A percentile compares a stretch with the other conserved stretches of the same genome.
phyloP scores from a whole-genome alignment of 2,888 invertebrate species.

The Hyppa rectilinea region DNA sequence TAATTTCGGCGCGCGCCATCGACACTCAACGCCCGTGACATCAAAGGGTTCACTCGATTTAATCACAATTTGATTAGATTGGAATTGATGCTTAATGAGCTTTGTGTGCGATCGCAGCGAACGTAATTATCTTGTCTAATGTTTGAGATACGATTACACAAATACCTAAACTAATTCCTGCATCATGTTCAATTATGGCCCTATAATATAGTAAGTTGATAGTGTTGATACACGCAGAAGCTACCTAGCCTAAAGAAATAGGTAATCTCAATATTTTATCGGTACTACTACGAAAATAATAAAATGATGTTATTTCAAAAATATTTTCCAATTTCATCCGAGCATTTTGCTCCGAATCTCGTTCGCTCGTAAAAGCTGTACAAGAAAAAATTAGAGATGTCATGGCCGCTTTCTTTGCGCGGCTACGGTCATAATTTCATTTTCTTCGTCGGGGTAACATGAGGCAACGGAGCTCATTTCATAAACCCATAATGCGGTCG shows the following conservation, averaged over 20 bases:
- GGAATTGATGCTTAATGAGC: slow-evolving; percentile 74
- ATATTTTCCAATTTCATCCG: slow-evolving; percentile 59
- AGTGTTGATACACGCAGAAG: neutral
- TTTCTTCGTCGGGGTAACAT: slow-evolving; percentile 85
- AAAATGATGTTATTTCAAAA: slow-evolving; percentile 57
- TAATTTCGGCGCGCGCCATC: slow-evolving; percentile 55
- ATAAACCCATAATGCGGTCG: slow-evolving; percentile 87
- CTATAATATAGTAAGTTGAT: slow-evolving; percentile 6
- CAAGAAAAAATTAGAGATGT: slow-evolving; percentile 76
- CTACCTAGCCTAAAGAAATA: neutral
- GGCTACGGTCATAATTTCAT: slow-evolving; percentile 86
- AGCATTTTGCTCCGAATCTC: slow-evolving; percentile 65
- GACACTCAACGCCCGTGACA: slow-evolving; percentile 57
- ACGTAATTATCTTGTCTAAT: slow-evolving; percentile 64
- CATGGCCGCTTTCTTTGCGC: slow-evolving; percentile 85
- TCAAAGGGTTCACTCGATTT: slow-evolving; percentile 76
- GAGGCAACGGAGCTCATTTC: slow-evolving; percentile 87
- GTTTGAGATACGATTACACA: slow-evolving; percentile 48
- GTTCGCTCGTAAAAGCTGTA: slow-evolving; percentile 66
- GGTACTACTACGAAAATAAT: slow-evolving; percentile 26
- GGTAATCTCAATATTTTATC: slow-evolving; percentile 14
- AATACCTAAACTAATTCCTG: slow-evolving; percentile 39
- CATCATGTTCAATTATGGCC: slow-evolving; percentile 25
- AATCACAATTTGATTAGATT: slow-evolving; percentile 78
- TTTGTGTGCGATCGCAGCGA: slow-evolving; percentile 64